These are phyloP conservation scores for Menura novaehollandiae DNA, from an alignment of 2,113 vertebrate genomes.

Conservation along the genomic window DNA sequence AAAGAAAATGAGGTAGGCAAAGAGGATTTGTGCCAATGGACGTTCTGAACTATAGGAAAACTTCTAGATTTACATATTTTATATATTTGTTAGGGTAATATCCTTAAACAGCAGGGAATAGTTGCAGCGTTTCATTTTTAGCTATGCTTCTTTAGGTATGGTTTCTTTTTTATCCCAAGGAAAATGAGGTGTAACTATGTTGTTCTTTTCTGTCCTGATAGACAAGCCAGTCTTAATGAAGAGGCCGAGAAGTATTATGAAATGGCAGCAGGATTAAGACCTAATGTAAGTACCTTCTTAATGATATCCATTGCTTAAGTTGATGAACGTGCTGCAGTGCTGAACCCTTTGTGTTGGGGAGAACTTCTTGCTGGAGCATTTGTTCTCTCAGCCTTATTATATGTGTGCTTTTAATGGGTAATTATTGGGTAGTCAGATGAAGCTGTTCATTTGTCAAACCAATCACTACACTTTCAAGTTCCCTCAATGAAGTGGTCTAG, in stretches of 20 bases:
- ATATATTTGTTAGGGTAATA: background rate
- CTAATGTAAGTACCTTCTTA: slow-evolving; percentile 86
- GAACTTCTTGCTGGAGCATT: background rate
- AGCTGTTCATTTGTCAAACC: background rate
- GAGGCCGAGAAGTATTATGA: slow-evolving; percentile 94
- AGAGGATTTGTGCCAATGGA: background rate
- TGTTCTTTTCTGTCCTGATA: slow-evolving; percentile 45
- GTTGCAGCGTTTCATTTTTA: background rate
- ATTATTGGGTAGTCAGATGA: background rate
- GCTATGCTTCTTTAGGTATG: background rate
- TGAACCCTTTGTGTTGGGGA: background rate
- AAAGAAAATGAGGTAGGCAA: background rate
- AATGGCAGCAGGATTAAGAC: slow-evolving; percentile 89
- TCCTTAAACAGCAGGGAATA: background rate
- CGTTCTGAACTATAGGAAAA: background rate
- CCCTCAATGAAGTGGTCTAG: background rate
- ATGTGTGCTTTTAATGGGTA: background rate
- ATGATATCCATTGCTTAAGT: background rate
- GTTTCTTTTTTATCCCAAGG: background rate
- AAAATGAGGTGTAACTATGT: background rate
- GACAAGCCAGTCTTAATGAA: slow-evolving; percentile 96
- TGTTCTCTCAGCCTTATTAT: background rate
- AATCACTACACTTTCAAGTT: background rate
- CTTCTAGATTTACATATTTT: background rate
- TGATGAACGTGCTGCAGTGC: background rate